These are phyloP conservation scores for Grallaria varia DNA, from an alignment of 2,113 vertebrate species.

Conservation along the genomic window DNA sequence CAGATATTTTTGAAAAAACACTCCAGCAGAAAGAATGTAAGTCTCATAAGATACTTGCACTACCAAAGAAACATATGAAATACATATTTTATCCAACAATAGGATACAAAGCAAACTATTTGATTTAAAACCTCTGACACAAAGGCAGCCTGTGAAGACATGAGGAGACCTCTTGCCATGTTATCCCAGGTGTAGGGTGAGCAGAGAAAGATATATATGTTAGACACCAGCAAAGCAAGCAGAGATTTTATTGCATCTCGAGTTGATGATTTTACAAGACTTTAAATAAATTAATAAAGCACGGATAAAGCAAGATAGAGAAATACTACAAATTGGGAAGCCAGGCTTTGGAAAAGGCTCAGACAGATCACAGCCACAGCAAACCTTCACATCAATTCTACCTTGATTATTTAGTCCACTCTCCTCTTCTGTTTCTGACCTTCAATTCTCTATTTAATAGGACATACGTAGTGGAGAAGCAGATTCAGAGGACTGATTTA, in stretches of 20 bases:
- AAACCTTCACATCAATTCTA: neutral
- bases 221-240: neutral
- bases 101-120: neutral
- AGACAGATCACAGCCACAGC: neutral
- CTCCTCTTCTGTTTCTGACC: neutral
- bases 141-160: conserved; percentile 10
- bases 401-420: neutral
- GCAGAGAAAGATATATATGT: neutral
- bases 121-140: conserved; percentile 9
- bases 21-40: conserved; percentile 10
- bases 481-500: neutral
- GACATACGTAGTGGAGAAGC: neutral
- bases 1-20: conserved; percentile 49
- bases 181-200: neutral
- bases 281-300: conserved; percentile 12
- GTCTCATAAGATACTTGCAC: neutral
- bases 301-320: neutral
- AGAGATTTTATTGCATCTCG: neutral
- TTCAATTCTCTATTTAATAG: neutral
- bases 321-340: neutral
- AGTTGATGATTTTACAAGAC: neutral
- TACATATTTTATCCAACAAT: conserved; percentile 30
- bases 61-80: conserved; percentile 34
- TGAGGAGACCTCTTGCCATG: neutral
- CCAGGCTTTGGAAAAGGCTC: neutral